These are phyloP conservation scores for Teinopalpus imperialis DNA, from an alignment of 2,888 invertebrate genomes.

Conservation along the genomic window DNA sequence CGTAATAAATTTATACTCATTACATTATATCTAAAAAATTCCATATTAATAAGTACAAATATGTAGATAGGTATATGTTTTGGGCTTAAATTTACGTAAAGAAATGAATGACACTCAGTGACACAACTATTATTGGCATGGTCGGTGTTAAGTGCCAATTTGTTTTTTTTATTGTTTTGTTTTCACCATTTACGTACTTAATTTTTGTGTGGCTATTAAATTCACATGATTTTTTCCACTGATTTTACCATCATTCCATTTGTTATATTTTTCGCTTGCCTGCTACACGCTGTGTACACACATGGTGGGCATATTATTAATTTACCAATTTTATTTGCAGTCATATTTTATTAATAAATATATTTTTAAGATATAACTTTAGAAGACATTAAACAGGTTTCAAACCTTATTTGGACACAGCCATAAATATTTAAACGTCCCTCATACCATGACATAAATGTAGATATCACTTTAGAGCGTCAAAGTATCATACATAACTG, in stretches of 20 bases:
- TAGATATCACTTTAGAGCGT: slow-evolving; percentile 21
- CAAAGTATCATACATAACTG: slow-evolving; percentile 4
- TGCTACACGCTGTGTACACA: too few relatives aligned
- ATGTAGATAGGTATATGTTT: slow-evolving; percentile 46
- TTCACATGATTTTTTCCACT: slow-evolving; percentile 8
- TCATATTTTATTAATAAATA: slow-evolving; percentile 15
- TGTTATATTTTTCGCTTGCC: slow-evolving; percentile 1
- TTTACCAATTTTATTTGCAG: neutral
- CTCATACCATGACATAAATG: slow-evolving; percentile 16
- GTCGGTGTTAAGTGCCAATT: slow-evolving; percentile 19
- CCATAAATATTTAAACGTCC: slow-evolving; percentile 51
- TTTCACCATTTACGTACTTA: neutral
- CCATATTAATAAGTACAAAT: slow-evolving; percentile 71
- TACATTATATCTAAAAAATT: slow-evolving; percentile 76
- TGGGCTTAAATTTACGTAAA: slow-evolving; percentile 24
- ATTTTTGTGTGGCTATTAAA: neutral
- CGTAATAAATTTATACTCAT: slow-evolving; percentile 59
- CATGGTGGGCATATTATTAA: too few relatives aligned
- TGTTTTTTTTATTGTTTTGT: neutral
- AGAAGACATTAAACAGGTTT: slow-evolving; percentile 23
- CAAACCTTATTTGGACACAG: slow-evolving; percentile 51
- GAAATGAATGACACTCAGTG: slow-evolving; percentile 9
- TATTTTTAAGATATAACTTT: slow-evolving; percentile 20
- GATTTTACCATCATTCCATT: neutral
- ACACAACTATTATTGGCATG: slow-evolving; percentile 21